Base-by-base conservation (phyloP, 2,113 vertebrate genomes). In the Morone saxatilis region DNA sequence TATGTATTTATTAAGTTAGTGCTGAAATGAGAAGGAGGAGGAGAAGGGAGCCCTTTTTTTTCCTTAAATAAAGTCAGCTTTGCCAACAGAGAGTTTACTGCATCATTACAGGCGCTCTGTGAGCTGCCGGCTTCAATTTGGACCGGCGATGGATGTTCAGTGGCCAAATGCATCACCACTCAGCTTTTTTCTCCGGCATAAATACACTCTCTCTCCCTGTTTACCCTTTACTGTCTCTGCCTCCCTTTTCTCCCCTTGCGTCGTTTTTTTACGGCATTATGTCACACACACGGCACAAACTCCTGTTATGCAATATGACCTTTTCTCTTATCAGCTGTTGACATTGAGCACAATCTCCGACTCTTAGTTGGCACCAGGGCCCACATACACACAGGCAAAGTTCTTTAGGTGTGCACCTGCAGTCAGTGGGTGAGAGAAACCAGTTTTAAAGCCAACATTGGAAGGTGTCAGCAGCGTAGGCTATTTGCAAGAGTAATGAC, bases 281-380 rank as follows among this genome's bases (percentile, higher is more conserved):
- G 84, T 93, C 91, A 88, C 86, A 79, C 48, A 68, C 81, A 76
- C 13, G 3, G 59, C 41, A 50, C 11, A 74, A 78, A 88, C 70
- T 71, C 47, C 59, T 76, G 75, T 92, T 91, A 91, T 84, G 90
- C 86, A 94, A 92, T 62, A 75, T 81, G 73, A 90, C 88, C 94
- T 90, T 93, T 89, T 90, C 82, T 82, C 86, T 92, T 93, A 94
- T 94, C 93, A 88, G 92, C 86, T 92, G 87, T 85, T 90, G 86
- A 80, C 88, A 88, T 70, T 6, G 78, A 81, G 82, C 76, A 56
- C 82, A 65, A 85, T 84, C 90, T 89, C 78, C 1, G 7, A 47
- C 48, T 78, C 66, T 78, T 54, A 77, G 67, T 80, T 76, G 76
- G 63, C 78, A 86, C 80, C 47, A 19, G 19, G 40, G 13, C 66